Conservation (phyloP, 2,113 vertebrate species). For the Brachypodius melanocephalos region DNA sequence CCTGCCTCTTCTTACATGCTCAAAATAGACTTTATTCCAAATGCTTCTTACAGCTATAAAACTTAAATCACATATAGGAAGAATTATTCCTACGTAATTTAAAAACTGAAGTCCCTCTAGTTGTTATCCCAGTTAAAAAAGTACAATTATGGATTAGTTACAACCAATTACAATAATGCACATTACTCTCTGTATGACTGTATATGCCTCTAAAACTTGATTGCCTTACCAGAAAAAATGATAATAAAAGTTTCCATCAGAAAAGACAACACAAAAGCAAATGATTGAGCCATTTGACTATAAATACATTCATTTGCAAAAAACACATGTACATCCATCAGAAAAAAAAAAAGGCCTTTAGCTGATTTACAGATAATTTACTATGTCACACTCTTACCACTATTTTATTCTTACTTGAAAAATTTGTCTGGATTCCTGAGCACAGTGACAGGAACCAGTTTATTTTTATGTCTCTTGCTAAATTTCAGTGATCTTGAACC, state of each 20-base stretch:
- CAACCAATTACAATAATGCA: not conserved
- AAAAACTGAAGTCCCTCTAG: not conserved
- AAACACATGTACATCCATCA: not conserved
- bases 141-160: conserved; percentile 5
- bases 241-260: not conserved
- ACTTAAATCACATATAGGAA: not conserved
- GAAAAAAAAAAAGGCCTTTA: not conserved
- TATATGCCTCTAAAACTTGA: not conserved
- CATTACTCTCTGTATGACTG: not conserved
- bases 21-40: not conserved
- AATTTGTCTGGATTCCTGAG: conserved; percentile 17
- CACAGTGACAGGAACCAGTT: not conserved
- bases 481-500: conserved; percentile 21
- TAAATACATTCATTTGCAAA: not conserved
- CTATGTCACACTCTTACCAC: not conserved
- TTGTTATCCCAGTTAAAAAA: not conserved
- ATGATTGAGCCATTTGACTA: not conserved
- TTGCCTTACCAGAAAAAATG: not conserved
- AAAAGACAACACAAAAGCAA: not conserved
- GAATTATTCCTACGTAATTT: not conserved
- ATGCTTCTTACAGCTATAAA: not conserved
- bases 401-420: conserved; percentile 43
- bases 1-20: not conserved
- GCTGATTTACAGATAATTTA: conserved; percentile 43
- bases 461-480: conserved; percentile 25